These are phyloP conservation scores for Pleuronectes platessa DNA, from an alignment of 2,113 vertebrate genomes.

Conservation along the genomic window DNA sequence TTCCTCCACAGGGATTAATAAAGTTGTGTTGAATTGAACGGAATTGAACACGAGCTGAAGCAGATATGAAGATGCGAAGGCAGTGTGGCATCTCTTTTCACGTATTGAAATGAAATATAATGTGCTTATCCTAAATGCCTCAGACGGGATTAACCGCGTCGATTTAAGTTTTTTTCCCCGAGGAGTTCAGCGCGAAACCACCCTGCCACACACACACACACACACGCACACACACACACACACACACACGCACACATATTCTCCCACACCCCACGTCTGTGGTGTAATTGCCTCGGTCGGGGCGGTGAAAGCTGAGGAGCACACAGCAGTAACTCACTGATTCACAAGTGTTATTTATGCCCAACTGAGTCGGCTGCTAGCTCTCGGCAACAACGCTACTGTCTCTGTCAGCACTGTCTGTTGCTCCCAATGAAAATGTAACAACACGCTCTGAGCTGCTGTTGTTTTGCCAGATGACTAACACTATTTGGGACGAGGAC, in stretches of 20 bases:
- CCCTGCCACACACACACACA: background rate
- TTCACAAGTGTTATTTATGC: conserved; percentile 68
- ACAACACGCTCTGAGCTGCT: conserved; percentile 51
- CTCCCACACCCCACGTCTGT: conserved; percentile 11
- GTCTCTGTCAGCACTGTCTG: conserved; percentile 59
- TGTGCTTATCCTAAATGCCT: conserved; percentile 74
- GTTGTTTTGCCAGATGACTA: conserved; percentile 55
- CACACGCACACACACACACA: background rate
- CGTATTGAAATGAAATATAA: conserved; percentile 75
- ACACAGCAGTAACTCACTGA: conserved; percentile 55
- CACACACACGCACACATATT: too few species aligned
- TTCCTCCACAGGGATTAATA: conserved; percentile 67
- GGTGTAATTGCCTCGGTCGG: conserved; percentile 60
- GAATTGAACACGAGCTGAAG: conserved; percentile 52
- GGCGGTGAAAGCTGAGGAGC: conserved; percentile 43
- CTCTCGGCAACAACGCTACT: conserved; percentile 30
- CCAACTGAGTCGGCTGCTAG: conserved; percentile 42
- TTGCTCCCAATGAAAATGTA: conserved; percentile 56
- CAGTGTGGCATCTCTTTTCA: conserved; percentile 72
- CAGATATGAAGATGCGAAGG: conserved; percentile 64
- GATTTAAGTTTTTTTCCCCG: conserved; percentile 57
- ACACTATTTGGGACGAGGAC: conserved; percentile 50
- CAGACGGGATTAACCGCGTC: conserved; percentile 78
- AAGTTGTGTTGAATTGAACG: conserved; percentile 56
- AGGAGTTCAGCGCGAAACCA: conserved; percentile 26